A percentile compares a stretch with the other conserved stretches of the same genome.
phyloP scores from a whole-genome alignment of 2,888 invertebrate genomes.

The Neoscelio sp. region DNA sequence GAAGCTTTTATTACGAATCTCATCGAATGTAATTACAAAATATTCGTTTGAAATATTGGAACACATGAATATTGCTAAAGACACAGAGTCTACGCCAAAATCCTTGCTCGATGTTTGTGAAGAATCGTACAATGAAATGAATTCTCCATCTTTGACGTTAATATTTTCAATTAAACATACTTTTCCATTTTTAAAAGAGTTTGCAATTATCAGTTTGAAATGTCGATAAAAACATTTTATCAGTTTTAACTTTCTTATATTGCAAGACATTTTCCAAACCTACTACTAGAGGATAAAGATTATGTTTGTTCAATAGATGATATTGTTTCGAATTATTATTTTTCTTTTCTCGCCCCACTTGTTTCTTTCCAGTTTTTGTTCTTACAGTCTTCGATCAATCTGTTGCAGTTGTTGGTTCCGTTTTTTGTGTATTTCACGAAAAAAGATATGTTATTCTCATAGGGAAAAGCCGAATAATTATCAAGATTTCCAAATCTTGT shows the following conservation, averaged over 20 bases:
- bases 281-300: not conserved
- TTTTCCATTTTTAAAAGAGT: not conserved
- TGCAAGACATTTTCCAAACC: not conserved
- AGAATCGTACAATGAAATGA: not conserved
- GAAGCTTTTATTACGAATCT: conserved; percentile 9
- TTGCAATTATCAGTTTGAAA: conserved; percentile 13
- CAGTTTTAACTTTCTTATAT: conserved; percentile 3
- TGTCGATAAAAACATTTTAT: not conserved
- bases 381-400: conserved; percentile 11
- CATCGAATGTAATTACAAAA: not conserved
- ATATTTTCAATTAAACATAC: conserved; percentile 6
- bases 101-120: not conserved
- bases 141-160: not conserved
- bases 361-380: not conserved
- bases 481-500: conserved; percentile 28
- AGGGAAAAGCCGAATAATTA: conserved; percentile 34
- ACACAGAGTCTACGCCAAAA: not conserved
- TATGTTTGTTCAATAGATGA: not conserved
- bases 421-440: conserved; percentile 4
- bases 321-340: not conserved
- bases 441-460: conserved; percentile 30
- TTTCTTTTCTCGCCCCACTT: not conserved
- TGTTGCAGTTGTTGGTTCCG: conserved; percentile 18
- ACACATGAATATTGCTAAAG: conserved; percentile 2
- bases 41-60: not conserved